Percentiles rank a stretch among this genome's conserved stretches.
Conservation (phyloP, 2,888 invertebrate genomes). For the Athrips mouffetella region DNA sequence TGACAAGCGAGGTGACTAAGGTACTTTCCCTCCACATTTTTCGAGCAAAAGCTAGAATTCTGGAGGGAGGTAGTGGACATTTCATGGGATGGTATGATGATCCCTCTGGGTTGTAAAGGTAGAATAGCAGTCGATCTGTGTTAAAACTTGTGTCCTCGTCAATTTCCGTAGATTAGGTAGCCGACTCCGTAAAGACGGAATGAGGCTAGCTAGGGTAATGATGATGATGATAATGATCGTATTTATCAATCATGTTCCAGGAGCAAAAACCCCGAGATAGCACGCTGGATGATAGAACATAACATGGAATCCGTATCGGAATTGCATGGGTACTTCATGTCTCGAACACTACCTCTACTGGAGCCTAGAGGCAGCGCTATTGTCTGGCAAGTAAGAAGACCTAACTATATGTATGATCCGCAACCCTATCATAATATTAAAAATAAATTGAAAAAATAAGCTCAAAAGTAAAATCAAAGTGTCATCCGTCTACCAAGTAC, state of each 20-base stretch:
- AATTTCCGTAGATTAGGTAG: too few species aligned
- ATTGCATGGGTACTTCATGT: slow-evolving; percentile 58
- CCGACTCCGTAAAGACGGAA: too few species aligned
- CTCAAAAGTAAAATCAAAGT: too few species aligned
- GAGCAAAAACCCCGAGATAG: slow-evolving; percentile 51
- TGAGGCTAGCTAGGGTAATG: too few species aligned
- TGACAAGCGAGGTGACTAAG: too few species aligned
- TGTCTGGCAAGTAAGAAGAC: slow-evolving; percentile 57
- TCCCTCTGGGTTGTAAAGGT: background rate
- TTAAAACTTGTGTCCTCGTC: background rate
- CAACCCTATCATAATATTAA: too few species aligned
- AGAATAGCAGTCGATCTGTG: background rate
- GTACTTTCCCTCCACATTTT: too few species aligned
- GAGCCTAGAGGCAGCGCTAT: slow-evolving; percentile 41
- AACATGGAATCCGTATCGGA: slow-evolving; percentile 36
- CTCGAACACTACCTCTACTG: slow-evolving; percentile 47
- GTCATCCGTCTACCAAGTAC: too few species aligned
- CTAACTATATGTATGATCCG: too few species aligned
- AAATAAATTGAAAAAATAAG: background rate
- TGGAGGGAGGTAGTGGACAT: too few species aligned
- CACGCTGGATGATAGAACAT: slow-evolving; percentile 46
- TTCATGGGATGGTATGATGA: too few species aligned
- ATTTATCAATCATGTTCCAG: slow-evolving; percentile 28
- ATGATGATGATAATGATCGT: background rate
- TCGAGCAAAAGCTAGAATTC: too few species aligned